A percentile compares a stretch with the other conserved stretches of the same genome.
These are phyloP conservation scores for Thrips palmi DNA, from an alignment of 1,140 invertebrate species.

Conservation along the genomic window DNA sequence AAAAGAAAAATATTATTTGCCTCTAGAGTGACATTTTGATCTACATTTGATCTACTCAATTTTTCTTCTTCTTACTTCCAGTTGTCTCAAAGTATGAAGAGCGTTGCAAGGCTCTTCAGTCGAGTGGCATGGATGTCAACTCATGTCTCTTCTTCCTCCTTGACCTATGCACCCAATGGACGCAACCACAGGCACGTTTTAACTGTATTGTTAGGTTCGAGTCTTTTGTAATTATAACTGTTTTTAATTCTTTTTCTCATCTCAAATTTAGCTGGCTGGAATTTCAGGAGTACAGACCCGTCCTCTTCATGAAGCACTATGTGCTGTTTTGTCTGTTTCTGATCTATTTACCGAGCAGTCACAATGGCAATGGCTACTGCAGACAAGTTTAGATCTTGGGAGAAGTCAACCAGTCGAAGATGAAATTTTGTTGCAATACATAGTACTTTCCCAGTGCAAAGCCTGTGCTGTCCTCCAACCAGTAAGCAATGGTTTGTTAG, in stretches of 20 bases:
- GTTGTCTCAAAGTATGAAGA: too few relatives aligned
- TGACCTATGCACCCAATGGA: conserved; percentile 62
- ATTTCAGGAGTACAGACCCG: not conserved
- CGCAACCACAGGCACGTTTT: conserved; percentile 27
- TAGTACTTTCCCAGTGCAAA: conserved; percentile 49
- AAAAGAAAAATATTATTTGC: too few relatives aligned
- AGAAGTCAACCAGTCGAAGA: conserved; percentile 43
- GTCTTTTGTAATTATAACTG: conserved; percentile 8
- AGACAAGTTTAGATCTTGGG: conserved; percentile 41
- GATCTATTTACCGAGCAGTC: conserved; percentile 48
- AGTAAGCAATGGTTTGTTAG: conserved; percentile 20
- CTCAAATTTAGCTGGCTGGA: too few relatives aligned
- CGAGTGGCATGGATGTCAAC: conserved; percentile 44
- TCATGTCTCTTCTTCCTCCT: conserved; percentile 74
- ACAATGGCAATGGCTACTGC: conserved; percentile 57
- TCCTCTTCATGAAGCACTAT: not conserved
- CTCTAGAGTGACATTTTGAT: too few relatives aligned
- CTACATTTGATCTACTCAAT: too few relatives aligned
- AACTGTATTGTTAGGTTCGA: not conserved
- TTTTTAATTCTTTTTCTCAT: conserved; percentile 4
- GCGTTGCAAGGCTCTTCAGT: conserved; percentile 4
- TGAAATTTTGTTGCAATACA: conserved; percentile 47
- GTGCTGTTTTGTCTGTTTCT: conserved; percentile 33
- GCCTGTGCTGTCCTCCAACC: conserved; percentile 41
- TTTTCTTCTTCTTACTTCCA: too few relatives aligned